Base-by-base conservation (phyloP, 2,797 vertebrate genomes). In the Loriculus beryllinus region DNA sequence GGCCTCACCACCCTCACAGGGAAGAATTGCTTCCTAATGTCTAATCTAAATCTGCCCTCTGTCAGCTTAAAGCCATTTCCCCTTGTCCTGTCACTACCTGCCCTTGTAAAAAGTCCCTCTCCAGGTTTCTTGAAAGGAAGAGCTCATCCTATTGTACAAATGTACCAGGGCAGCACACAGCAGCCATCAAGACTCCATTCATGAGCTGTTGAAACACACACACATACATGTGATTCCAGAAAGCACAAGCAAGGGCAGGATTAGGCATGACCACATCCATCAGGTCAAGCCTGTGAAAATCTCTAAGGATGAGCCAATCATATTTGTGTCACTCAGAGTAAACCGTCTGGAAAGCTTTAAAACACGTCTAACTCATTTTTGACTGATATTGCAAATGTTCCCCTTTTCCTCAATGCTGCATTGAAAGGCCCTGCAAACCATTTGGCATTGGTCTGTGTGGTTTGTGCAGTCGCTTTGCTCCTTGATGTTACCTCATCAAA, bases 401-500 rank as follows among this genome's bases (percentile, higher is more conserved):
- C 43, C 82, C 56, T 68, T 92, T 71, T 52, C 74, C 35, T 96
- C 89, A 90, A 79, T 62, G 85, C 28, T 0, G 33, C 89, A 84
- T 80, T 90, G 93, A 91, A 33, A 28, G 84, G 63, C 35, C 67
- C 72, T 21, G 63, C 51, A 45, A 37, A 76, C 4, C 51, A 29
- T 60, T 92, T 78, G 77, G 87, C 71, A 40, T 6, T 77, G 64
- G 87, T 59, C 42, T 0, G 29, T 9, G 56, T 12, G 51, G 31
- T 56, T 60, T 29, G 47, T 79, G 93, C 92, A 76, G 89, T 17
- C 3, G 1, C 87, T 92, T 52, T 74, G 70, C 82, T 86, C 91
- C 93, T 91, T 96, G 95, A 96, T 93, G 95, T 93, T 84, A 91
- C 89, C 91, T 96, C 93, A 92, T 93, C 95, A 96, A 96, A 96